Conservation (phyloP, 30 jellyfish, hydroid and myxozoan genomes). For the Aurelia coerulea region DNA sequence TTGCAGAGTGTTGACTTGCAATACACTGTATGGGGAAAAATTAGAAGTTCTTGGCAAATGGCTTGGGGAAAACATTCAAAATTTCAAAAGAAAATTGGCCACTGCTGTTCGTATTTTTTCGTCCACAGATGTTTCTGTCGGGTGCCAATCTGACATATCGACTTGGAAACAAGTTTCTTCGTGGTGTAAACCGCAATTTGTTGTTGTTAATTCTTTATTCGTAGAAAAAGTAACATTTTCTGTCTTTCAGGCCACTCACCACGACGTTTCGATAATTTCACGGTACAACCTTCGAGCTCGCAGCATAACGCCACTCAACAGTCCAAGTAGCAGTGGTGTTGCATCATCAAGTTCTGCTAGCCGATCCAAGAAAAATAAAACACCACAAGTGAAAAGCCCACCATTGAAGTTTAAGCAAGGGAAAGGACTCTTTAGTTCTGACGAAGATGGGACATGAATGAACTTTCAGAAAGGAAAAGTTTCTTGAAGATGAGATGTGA, state of each 20-base stretch:
- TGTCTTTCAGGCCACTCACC: background rate
- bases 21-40: too few relatives aligned
- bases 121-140: too few relatives aligned
- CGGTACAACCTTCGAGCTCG: slow-evolving; percentile 59
- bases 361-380: slow-evolving; percentile 6
- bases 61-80: too few relatives aligned
- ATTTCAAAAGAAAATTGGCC: too few relatives aligned
- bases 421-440: slow-evolving; percentile 57
- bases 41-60: too few relatives aligned
- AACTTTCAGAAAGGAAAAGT: too few relatives aligned
- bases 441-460: slow-evolving; percentile 21
- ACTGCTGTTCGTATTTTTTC: too few relatives aligned
- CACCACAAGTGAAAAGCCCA: background rate
- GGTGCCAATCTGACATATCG: too few relatives aligned
- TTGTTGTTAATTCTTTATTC: too few relatives aligned
- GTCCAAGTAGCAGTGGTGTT: slow-evolving; percentile 8
- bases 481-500: slow-evolving; percentile 17
- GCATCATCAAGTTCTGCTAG: background rate
- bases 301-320: slow-evolving; percentile 38
- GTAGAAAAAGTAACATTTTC: background rate
- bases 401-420: background rate
- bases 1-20: too few relatives aligned
- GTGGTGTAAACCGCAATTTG: too few relatives aligned
- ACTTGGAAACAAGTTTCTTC: too few relatives aligned
- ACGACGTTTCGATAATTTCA: slow-evolving; percentile 2